These are phyloP conservation scores for Lasioglossum albipes DNA, from an alignment of 1,140 invertebrate genomes.

Conservation along the genomic window DNA sequence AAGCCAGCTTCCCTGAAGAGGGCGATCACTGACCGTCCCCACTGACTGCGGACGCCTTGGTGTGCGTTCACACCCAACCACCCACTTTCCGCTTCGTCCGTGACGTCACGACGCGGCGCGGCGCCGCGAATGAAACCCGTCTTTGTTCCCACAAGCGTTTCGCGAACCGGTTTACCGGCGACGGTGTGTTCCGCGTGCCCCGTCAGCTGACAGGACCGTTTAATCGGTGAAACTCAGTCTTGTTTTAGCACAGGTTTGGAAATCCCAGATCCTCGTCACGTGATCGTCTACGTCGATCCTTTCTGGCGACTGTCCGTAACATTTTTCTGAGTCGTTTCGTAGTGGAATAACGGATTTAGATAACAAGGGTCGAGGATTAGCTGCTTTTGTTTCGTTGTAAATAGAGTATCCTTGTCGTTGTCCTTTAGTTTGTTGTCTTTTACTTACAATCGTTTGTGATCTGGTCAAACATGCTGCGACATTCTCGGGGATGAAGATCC, in stretches of 20 bases:
- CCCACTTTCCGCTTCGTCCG: slow-evolving; percentile 67
- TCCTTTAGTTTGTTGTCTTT: background rate
- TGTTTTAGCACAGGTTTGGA: slow-evolving; percentile 43
- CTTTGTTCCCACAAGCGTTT: slow-evolving; percentile 76
- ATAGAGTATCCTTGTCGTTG: background rate
- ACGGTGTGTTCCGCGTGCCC: slow-evolving; percentile 63
- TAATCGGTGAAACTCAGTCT: slow-evolving; percentile 43
- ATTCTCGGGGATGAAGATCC: background rate
- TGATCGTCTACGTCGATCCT: background rate
- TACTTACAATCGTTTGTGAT: too few species aligned
- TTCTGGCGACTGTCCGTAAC: slow-evolving; percentile 5
- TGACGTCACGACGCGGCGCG: slow-evolving; percentile 69
- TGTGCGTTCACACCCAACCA: slow-evolving; percentile 55
- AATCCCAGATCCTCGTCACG: slow-evolving; percentile 7
- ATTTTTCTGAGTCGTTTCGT: background rate
- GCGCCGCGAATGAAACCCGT: slow-evolving; percentile 70
- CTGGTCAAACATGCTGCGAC: background rate
- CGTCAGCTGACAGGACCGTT: slow-evolving; percentile 73
- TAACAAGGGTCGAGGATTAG: slow-evolving; percentile 16
- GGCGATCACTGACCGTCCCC: slow-evolving; percentile 72
- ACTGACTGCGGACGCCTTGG: slow-evolving; percentile 49
- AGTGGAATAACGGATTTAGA: slow-evolving; percentile 15
- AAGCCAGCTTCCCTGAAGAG: slow-evolving; percentile 16
- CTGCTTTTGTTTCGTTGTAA: background rate
- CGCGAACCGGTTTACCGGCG: slow-evolving; percentile 74